Evolutionary conservation across 2,888 invertebrate species (phyloP).

Genomic region (Dasysyrphus albostriatus): DNA sequence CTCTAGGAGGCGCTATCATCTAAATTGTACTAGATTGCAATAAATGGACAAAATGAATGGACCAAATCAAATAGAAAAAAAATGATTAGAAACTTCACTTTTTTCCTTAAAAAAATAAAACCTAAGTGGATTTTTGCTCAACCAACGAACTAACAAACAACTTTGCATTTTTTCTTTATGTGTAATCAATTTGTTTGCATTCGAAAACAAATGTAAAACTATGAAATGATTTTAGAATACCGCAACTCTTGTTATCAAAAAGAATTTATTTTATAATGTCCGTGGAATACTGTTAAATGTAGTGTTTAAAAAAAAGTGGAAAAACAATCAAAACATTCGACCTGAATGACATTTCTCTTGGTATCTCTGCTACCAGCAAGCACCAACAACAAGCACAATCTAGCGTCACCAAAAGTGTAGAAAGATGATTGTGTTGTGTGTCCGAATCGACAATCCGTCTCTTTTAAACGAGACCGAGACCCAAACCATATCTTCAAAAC

Average conservation of each 20-base stretch:
- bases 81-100: conserved; percentile 68
- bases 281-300: not conserved
- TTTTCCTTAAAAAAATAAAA: conserved; percentile 34
- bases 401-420: not conserved
- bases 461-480: not conserved
- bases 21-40: conserved; percentile 50
- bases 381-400: not conserved
- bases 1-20: not conserved
- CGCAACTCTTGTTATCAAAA: not conserved
- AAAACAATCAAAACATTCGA: conserved; percentile 74
- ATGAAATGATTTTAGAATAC: not conserved
- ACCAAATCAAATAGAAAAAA: conserved; percentile 50
- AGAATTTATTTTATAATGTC: not conserved
- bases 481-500: conserved; percentile 17
- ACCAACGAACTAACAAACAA: conserved; percentile 44
- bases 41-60: not conserved
- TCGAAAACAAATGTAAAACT: conserved; percentile 7
- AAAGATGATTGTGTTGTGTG: not conserved
- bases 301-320: conserved; percentile 35
- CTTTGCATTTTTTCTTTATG: conserved; percentile 18
- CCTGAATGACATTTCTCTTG: conserved; percentile 72
- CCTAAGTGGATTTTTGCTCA: conserved; percentile 52
- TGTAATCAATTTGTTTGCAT: conserved; percentile 7
- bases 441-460: not conserved
- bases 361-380: conserved; percentile 14